These are phyloP conservation scores for Abramis brama DNA, from an alignment of 2,113 vertebrate species.

Conservation along the genomic window DNA sequence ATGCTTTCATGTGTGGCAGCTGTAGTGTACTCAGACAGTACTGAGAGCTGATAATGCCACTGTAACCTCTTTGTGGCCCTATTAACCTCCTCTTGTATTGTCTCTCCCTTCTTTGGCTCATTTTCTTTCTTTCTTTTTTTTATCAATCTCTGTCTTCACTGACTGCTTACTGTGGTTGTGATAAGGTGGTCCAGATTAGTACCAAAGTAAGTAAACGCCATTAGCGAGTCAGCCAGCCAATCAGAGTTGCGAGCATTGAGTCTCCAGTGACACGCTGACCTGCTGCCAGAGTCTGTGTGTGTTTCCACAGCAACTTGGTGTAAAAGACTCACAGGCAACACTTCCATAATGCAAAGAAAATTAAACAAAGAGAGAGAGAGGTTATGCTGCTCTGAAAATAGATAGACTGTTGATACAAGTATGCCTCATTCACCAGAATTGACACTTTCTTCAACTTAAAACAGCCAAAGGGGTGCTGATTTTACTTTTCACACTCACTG, in stretches of 20 bases:
- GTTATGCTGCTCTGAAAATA: slow-evolving; percentile 2
- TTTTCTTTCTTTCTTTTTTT: slow-evolving; percentile 32
- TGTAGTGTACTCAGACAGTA: slow-evolving; percentile 24
- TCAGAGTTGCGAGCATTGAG: slow-evolving; percentile 61
- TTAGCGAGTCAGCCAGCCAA: slow-evolving; percentile 73
- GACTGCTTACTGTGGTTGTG: slow-evolving; percentile 56
- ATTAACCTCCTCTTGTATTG: slow-evolving; percentile 12
- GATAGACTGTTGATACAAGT: slow-evolving; percentile 1
- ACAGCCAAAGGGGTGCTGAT: neutral
- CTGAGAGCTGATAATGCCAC: slow-evolving; percentile 40
- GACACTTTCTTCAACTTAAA: slow-evolving; percentile 4
- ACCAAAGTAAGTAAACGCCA: slow-evolving; percentile 75
- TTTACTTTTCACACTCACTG: neutral
- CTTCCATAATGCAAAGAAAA: slow-evolving; percentile 49
- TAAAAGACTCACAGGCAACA: slow-evolving; percentile 56
- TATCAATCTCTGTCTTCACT: slow-evolving; percentile 38
- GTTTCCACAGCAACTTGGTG: slow-evolving; percentile 80
- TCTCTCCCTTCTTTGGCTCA: slow-evolving; percentile 6
- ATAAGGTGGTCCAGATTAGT: slow-evolving; percentile 75
- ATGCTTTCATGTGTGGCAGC: slow-evolving; percentile 27
- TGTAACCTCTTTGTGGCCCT: slow-evolving; percentile 24
- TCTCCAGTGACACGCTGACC: slow-evolving; percentile 77
- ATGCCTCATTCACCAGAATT: neutral
- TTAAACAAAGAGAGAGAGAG: slow-evolving; percentile 1
- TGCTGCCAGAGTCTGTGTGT: slow-evolving; percentile 70